phyloP scores from a whole-genome alignment of 1,140 invertebrate species.

The Bathynomus jamesi region DNA sequence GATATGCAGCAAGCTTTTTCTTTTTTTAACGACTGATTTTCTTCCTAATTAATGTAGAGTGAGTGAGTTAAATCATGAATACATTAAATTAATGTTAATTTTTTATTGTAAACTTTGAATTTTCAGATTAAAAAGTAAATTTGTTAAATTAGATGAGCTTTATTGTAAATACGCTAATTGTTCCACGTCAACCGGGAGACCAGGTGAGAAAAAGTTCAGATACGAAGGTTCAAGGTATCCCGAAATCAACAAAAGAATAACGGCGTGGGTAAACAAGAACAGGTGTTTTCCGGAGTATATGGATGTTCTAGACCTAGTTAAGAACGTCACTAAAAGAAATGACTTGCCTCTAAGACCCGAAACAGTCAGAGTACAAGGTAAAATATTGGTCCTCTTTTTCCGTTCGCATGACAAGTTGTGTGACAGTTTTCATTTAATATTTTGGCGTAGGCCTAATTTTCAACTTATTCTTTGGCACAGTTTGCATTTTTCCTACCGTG shows the following conservation, averaged over 20 bases:
- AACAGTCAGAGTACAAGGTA: conserved; percentile 31
- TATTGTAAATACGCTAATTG: conserved; percentile 30
- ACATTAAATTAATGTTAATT: background rate
- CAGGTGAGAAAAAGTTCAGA: conserved; percentile 28
- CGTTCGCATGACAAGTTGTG: no score
- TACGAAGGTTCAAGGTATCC: conserved; percentile 33
- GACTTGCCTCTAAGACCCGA: conserved; percentile 28
- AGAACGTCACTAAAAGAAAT: conserved; percentile 30
- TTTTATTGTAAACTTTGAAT: background rate
- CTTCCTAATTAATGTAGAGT: background rate
- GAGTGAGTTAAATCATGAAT: background rate
- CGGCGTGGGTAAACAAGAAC: conserved; percentile 33
- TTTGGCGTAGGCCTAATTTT: no score
- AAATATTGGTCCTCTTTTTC: background rate
- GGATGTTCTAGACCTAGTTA: conserved; percentile 33
- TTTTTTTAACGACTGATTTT: background rate
- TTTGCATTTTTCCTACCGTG: no score
- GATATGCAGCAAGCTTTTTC: background rate
- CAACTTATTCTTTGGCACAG: no score
- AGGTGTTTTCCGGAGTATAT: conserved; percentile 35
- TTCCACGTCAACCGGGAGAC: conserved; percentile 25
- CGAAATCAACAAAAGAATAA: conserved; percentile 36
- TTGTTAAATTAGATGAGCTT: conserved; percentile 28
- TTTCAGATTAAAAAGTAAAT: conserved; percentile 29
- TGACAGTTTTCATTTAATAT: no score